Base-by-base conservation (phyloP, 2,797 vertebrate species). In the Schizopygopsis pylzovi region DNA sequence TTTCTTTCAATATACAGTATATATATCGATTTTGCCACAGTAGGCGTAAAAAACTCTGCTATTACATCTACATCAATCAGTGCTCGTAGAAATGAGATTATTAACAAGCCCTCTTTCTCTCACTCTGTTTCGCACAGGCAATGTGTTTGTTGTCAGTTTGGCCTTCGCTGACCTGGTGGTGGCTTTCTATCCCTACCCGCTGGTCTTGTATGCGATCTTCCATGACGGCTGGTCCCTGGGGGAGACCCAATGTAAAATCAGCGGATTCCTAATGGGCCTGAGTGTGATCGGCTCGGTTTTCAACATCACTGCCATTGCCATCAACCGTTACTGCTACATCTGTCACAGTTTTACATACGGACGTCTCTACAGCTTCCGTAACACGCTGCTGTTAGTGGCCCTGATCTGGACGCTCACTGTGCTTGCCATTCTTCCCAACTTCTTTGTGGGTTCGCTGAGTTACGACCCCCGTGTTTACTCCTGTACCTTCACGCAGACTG, bases 251-350 rank as follows among this genome's bases (percentile, higher is more conserved):
- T 96, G 95, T 93, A 95, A 94, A 93, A 93, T 96, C 91, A 97
- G 96, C 15, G 96, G 96, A 61, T 96, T 96, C 88, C 93, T 96
- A 1, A 96, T 96, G 96, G 96, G 96, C 13, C 93, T 96, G 85
- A 97, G 96, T 39, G 96, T 96, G 79, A 97, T 96, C 11, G 95
- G 96, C 18, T 97, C 96, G 71, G 96, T 96, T 86, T 97, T 97
- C 91, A 97, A 96, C 94, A 96, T 96, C 91, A 96, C 95, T 0
- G 95, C 93, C 41, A 96, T 97, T 13, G 96, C 96, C 16, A 93
- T 96, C 80, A 97, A 96, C 94, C 94, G 95, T 87, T 97, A 97
- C 91, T 96, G 95, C 94, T 96, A 96, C 89, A 96, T 96, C 92
- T 97, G 96, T 85, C 96, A 96, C 92, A 96, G 95, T 3, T 93